phyloP scores from a whole-genome alignment of 2,113 vertebrate genomes.

The Campylorhamphus procurvoides region DNA sequence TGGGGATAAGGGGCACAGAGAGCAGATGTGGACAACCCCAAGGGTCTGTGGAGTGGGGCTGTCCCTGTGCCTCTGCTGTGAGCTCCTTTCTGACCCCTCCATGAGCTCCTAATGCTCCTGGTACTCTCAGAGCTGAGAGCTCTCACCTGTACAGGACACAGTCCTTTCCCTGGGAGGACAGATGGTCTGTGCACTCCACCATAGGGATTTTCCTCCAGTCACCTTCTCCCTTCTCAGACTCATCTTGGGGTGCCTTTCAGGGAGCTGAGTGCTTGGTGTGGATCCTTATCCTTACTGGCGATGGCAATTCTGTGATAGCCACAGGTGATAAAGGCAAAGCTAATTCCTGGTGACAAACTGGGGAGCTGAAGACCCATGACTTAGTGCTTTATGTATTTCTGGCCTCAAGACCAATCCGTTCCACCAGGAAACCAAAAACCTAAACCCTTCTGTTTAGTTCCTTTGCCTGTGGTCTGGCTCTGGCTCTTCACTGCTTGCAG shows the following conservation, averaged over 20 bases:
- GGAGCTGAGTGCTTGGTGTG: not conserved
- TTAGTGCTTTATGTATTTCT: not conserved
- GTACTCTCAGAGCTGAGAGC: not conserved
- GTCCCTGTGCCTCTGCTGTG: not conserved
- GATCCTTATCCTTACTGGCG: not conserved
- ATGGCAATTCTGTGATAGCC: not conserved
- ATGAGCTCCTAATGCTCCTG: not conserved
- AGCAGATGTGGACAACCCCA: not conserved
- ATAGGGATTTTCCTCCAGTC: not conserved
- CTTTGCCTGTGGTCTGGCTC: not conserved
- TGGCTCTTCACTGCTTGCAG: not conserved
- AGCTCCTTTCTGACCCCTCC: not conserved
- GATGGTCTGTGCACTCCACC: not conserved
- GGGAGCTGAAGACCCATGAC: not conserved
- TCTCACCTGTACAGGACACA: not conserved
- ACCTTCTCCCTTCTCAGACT: not conserved
- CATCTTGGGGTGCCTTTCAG: not conserved
- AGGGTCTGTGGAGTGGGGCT: fast-evolving
- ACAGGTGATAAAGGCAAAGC: not conserved
- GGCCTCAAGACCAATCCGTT: not conserved
- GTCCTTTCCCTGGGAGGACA: not conserved
- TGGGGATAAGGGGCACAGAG: not conserved
- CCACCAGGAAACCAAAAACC: not conserved
- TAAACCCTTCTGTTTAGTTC: not conserved
- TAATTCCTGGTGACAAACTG: not conserved